phyloP scores from a whole-genome alignment of 2,888 invertebrate species.

The Platypus cylindrus region DNA sequence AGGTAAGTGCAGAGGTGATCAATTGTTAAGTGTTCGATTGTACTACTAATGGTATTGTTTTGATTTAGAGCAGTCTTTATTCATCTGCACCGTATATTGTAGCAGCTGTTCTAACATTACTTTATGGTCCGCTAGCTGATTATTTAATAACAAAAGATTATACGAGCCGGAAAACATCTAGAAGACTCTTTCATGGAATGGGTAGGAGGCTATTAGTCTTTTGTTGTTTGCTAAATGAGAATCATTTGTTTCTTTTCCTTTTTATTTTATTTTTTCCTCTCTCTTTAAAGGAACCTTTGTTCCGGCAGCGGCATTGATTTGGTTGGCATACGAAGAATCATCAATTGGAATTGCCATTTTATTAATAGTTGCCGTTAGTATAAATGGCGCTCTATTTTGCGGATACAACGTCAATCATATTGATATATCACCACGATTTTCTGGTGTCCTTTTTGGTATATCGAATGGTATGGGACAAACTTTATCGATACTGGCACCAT shows the following conservation, averaged over 20 bases:
- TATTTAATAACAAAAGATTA: constrained; percentile 38
- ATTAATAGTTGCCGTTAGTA: constrained; percentile 13
- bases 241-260: no score
- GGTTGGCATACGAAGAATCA: constrained; percentile 6
- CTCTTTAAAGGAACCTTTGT: constrained; percentile 6
- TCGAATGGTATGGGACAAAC: constrained; percentile 15
- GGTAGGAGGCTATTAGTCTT: constrained; percentile 15
- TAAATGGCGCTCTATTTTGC: constrained; percentile 15
- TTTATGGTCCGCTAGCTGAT: constrained; percentile 56
- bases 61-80: constrained; percentile 47
- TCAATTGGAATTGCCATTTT: constrained; percentile 2
- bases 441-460: constrained; percentile 15
- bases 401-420: constrained; percentile 16
- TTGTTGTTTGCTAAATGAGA: no score
- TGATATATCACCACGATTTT: constrained; percentile 16
- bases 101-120: constrained; percentile 58
- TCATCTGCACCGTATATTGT: constrained; percentile 62
- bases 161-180: constrained; percentile 23
- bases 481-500: constrained; percentile 13
- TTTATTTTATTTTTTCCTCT: not conserved
- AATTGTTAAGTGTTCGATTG: not conserved
- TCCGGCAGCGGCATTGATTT: constrained; percentile 3
- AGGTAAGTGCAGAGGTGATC: constrained; percentile 33
- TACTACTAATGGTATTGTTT: constrained; percentile 13
- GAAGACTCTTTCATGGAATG: constrained; percentile 47